Conservation (phyloP, 2,888 invertebrate species). For the Schrankia costaestrigalis region DNA sequence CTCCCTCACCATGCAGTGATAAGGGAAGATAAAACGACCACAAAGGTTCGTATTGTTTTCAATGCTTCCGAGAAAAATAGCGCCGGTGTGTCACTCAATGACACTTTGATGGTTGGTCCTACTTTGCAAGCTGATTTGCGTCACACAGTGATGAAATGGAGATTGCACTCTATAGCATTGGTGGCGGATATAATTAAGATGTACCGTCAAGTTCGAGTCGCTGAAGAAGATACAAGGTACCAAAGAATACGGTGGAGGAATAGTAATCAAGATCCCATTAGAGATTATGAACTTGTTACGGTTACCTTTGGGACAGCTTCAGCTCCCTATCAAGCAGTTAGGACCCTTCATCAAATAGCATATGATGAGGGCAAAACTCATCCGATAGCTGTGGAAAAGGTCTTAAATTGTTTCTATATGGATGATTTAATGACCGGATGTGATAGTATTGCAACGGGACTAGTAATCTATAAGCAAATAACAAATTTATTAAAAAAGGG, state of each 20-base stretch:
- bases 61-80: conserved; percentile 6
- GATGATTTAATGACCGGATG: too few relatives aligned
- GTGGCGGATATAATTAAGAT: conserved; percentile 9
- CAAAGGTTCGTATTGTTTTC: conserved; percentile 7
- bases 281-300: conserved; percentile 1
- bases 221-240: conserved; percentile 7
- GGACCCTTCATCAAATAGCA: conserved; percentile 2
- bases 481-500: conserved; percentile 5
- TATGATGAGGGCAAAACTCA: conserved; percentile 1
- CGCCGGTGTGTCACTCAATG: conserved; percentile 4
- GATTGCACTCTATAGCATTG: neutral
- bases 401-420: too few relatives aligned
- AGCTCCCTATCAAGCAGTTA: conserved; percentile 5
- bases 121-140: conserved; percentile 5
- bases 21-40: too few relatives aligned
- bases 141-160: conserved; percentile 4
- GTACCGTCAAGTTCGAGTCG: conserved; percentile 10
- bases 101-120: conserved; percentile 6
- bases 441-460: too few relatives aligned
- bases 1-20: conserved; percentile 1
- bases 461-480: too few relatives aligned
- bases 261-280: neutral
- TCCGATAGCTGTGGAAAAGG: conserved; percentile 1
- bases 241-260: conserved; percentile 6
- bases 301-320: conserved; percentile 8